Base-by-base conservation (phyloP, 2,888 invertebrate species). In the Rotaria sp. region DNA sequence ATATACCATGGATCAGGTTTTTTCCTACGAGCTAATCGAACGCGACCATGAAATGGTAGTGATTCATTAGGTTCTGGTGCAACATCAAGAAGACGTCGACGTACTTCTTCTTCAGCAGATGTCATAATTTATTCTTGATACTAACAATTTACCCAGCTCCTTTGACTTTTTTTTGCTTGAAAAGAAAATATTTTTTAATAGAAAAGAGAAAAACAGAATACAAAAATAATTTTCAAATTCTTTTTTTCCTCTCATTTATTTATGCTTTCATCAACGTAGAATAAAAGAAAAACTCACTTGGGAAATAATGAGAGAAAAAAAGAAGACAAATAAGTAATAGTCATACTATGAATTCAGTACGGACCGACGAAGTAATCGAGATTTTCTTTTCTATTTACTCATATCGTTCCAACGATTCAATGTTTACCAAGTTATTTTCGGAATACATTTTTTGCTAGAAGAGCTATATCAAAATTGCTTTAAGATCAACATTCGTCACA, bases 1-100 rank as follows among this genome's bases (percentile, higher is more conserved):
- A 90, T 88, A 87, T 89, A 89, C 85, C 88, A 86, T 10, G 91
- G 89, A 87, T 92, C 92, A 0, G 91, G 89, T 87, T 91, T 91
- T 88, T 91, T 91, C 87, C 89, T 89, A 84, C 92, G 88, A 0
- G 92, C 92, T 35, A 92, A 88, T 87, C 90, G 91, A 8, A 92
- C 91, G 88, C 90, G 91, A 2, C 92, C 92, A 21, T 92, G 91
- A 88, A 91, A 92, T 0, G 92, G 92, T 30, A 92, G 86, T 0
- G 87, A 85, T 18, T 88, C 88, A 75, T 85, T 52, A 21, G 55
- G 67, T 52, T 57, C 85, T 13, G 41, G 11, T 45, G 41, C 10
- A 26, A 80, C n/a, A 80, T 80, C 80, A 13, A 80, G n/a, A 3
- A 80, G n/a, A 45, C 80, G 80, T 41, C 45, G 41, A n/a, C 80